These are phyloP conservation scores for Craniophora ligustri DNA, from an alignment of 2,888 invertebrate species.

Conservation along the genomic window DNA sequence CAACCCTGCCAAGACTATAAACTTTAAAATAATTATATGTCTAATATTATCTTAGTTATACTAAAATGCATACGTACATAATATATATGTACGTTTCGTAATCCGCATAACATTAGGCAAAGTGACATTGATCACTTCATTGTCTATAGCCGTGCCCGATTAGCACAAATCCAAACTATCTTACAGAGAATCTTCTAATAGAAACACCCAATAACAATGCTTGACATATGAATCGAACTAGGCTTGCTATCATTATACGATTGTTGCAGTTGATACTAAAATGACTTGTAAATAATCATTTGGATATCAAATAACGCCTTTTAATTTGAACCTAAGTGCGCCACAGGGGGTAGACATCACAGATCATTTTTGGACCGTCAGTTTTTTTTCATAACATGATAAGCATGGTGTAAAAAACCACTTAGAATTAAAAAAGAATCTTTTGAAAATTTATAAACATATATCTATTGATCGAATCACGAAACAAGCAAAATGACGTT, in stretches of 20 bases:
- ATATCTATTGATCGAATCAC: too few relatives aligned
- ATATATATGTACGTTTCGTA: too few relatives aligned
- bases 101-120: too few relatives aligned
- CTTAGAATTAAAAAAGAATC: too few relatives aligned
- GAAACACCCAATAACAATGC: neutral
- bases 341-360: neutral
- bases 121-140: too few relatives aligned
- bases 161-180: too few relatives aligned
- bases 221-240: neutral
- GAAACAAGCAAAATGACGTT: too few relatives aligned
- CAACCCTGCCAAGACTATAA: constrained; percentile 40
- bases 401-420: too few relatives aligned
- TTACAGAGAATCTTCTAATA: neutral
- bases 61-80: constrained; percentile 18
- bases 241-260: neutral
- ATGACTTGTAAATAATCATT: too few relatives aligned
- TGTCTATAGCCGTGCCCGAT: too few relatives aligned
- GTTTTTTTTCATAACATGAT: neutral
- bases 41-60: constrained; percentile 8
- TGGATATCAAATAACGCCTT: too few relatives aligned
- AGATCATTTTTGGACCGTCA: neutral
- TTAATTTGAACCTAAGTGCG: neutral
- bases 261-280: neutral
- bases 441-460: too few relatives aligned
- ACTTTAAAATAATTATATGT: constrained; percentile 33